Percentiles rank a stretch among this genome's conserved stretches.
These are phyloP conservation scores for Hylia prasina DNA, from an alignment of 2,113 vertebrate species.

Conservation along the genomic window DNA sequence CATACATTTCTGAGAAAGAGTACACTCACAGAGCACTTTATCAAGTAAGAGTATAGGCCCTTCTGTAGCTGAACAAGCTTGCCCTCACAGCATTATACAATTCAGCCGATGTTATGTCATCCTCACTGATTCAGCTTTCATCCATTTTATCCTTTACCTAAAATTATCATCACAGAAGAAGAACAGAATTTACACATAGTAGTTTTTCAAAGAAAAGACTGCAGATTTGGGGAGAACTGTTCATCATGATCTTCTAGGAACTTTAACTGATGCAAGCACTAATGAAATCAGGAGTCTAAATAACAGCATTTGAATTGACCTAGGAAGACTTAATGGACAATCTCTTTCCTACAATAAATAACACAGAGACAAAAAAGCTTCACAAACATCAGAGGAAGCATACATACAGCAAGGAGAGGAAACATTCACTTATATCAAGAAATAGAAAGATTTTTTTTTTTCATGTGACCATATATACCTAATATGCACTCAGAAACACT, in stretches of 20 bases:
- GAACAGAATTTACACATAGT: not conserved
- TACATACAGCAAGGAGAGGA: not conserved
- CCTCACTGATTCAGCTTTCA: not conserved
- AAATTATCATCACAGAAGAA: not conserved
- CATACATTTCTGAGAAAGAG: not conserved
- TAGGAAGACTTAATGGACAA: conserved; percentile 13
- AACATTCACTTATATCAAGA: not conserved
- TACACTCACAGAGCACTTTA: not conserved
- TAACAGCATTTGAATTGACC: conserved; percentile 10
- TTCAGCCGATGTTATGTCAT: not conserved
- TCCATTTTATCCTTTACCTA: conserved; percentile 2
- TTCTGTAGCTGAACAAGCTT: not conserved
- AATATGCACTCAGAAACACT: not conserved
- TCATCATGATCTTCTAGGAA: conserved; percentile 4
- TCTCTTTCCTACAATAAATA: not conserved
- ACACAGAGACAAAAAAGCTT: not conserved
- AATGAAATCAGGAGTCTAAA: conserved; percentile 47
- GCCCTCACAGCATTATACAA: not conserved
- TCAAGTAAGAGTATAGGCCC: not conserved
- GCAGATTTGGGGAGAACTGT: not conserved
- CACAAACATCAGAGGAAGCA: not conserved
- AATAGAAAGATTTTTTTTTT: not conserved
- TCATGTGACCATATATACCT: not conserved
- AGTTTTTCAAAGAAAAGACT: conserved; percentile 23
- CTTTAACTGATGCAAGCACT: conserved; percentile 42